These are phyloP conservation scores for Manis pentadactyla DNA, from an alignment of 2,797 vertebrate species.

Conservation along the genomic window DNA sequence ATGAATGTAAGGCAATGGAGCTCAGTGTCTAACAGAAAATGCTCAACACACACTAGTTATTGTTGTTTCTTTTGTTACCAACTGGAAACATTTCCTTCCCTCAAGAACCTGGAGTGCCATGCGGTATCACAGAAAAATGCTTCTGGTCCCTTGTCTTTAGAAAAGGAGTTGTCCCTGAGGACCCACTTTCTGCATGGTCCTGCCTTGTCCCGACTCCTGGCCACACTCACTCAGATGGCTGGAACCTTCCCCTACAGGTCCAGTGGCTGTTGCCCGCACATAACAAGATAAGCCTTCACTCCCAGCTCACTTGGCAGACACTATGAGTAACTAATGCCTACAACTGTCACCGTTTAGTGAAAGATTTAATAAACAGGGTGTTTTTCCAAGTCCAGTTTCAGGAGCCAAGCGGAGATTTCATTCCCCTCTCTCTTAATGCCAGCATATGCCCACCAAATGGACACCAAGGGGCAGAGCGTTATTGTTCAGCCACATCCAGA, in stretches of 20 bases:
- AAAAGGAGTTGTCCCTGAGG: not conserved
- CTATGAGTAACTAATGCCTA: slow-evolving; percentile 66
- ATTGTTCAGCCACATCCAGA: slow-evolving; percentile 39
- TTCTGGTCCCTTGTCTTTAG: rapidly evolving
- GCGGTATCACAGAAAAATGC: not conserved
- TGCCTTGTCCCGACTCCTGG: slow-evolving; percentile 22
- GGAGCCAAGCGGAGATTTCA: slow-evolving; percentile 42
- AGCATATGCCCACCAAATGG: slow-evolving; percentile 18
- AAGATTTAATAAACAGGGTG: slow-evolving; percentile 33
- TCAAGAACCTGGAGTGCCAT: not conserved
- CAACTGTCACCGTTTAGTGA: slow-evolving; percentile 69
- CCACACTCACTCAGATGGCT: slow-evolving; percentile 28
- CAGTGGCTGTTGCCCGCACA: slow-evolving; percentile 23
- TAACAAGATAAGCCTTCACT: slow-evolving; percentile 67
- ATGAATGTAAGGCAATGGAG: not conserved
- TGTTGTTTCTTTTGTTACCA: not conserved
- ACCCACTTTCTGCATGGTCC: not conserved
- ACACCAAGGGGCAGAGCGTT: slow-evolving; percentile 36
- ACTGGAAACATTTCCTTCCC: not conserved
- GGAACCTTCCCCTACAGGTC: slow-evolving; percentile 67
- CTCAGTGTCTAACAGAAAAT: not conserved
- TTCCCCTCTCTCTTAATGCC: not conserved
- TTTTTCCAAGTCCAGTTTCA: slow-evolving; percentile 75
- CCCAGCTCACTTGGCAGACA: slow-evolving; percentile 82
- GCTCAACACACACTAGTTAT: not conserved